Evolutionary conservation across 2,797 vertebrate genomes (phyloP), one percentile per base, ranked within the genome.

Genomic region (Xenentodon cancila): DNA sequence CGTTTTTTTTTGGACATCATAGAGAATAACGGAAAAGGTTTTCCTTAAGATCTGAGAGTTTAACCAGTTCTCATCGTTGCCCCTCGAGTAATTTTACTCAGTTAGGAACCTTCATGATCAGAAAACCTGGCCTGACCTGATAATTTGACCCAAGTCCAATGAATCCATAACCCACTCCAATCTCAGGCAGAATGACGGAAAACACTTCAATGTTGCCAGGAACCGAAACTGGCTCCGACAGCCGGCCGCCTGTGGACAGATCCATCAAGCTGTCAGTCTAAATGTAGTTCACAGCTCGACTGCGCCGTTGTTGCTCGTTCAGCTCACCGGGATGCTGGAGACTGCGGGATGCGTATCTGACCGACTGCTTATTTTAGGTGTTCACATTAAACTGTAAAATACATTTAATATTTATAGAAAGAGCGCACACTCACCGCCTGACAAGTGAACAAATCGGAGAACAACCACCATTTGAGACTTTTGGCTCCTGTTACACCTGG

Each of bases 231-330:
- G 68, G 74, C 64, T 82, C 74, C 71, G 44, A 65, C 75, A 59
- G 56, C 21, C 7, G 1, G 57, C 71, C 30, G 50, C 76, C 75
- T 79, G 76, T 17, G 42, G 72, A 75, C 42, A 27, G 44, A 72
- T 72, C 47, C 21, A 68, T 64, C 12, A 7, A 64, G 66, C 75
- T 74, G 79, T 82, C 81, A 79, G 53, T 70, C 74, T 56, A 70
- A 71, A 66, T 48, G 46, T 30, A 67, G 27, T 59, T 73, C 43
- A 67, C 20, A 21, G 61, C 21, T 40, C 32, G 22, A 57, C 53
- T 75, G 16, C 20, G 56, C 45, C 57, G 47, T 51, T 46, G 18
- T 34, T 55, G 43, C 32, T 16, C 64, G 42, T 53, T 52, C 54
- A 70, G 50, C 50, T 53, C 20, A n/a, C 13, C 40, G 5, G 44